phyloP scores from a whole-genome alignment of 2,797 vertebrate species.

The Arnoldichthys spilopterus region DNA sequence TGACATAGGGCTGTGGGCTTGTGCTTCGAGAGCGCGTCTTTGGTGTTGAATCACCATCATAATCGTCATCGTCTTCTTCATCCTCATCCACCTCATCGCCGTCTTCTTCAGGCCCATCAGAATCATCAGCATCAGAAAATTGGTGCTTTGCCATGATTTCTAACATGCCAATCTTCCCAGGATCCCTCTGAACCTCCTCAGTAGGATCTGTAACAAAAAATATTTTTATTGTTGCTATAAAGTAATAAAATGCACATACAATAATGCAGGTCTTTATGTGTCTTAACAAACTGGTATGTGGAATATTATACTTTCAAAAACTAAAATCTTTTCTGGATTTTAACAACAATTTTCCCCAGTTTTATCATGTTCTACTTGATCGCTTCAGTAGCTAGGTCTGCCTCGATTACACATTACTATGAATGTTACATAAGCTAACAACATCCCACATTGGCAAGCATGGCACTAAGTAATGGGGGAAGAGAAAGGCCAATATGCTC shows the following conservation, averaged over 20 bases:
- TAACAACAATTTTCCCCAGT: not conserved
- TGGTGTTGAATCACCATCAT: conserved; percentile 92
- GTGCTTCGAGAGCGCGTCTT: conserved; percentile 94
- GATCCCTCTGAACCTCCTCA: conserved; percentile 85
- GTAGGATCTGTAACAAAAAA: conserved; percentile 60
- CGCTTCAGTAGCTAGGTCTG: no score
- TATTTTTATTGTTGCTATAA: not conserved
- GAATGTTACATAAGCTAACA: no score
- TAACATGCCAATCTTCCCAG: conserved; percentile 80
- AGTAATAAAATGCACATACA: not conserved
- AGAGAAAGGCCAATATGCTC: not conserved
- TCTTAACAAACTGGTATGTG: no score
- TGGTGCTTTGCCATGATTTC: conserved; percentile 86
- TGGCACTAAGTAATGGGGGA: no score
- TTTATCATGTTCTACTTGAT: not conserved
- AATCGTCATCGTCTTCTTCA: conserved; percentile 94
- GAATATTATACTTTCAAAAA: not conserved
- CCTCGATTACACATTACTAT: no score
- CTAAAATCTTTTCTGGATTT: not conserved
- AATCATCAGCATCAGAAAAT: conserved; percentile 96
- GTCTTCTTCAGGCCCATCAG: conserved; percentile 88
- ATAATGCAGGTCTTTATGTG: not conserved
- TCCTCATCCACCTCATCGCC: conserved; percentile 95
- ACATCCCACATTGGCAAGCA: no score
- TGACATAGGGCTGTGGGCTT: conserved; percentile 89